These are phyloP conservation scores for Arrhopalites spinosus DNA, from an alignment of 2,888 invertebrate genomes.

Conservation along the genomic window DNA sequence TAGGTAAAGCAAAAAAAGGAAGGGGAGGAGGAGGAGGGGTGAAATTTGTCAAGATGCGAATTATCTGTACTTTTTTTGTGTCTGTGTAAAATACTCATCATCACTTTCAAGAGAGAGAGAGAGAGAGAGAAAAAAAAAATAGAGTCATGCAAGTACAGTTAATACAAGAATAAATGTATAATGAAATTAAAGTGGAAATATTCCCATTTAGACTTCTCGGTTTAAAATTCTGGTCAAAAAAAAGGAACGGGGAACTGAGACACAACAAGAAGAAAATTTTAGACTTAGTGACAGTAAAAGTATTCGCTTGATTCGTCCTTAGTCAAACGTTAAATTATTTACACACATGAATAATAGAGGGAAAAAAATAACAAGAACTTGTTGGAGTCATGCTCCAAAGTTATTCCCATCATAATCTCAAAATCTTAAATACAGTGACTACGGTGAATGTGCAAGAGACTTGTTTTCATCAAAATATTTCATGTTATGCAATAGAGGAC, in stretches of 20 bases:
- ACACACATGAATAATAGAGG: constrained; percentile 24
- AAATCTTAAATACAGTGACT: neutral
- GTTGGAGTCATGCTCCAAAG: neutral
- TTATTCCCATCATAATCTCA: constrained; percentile 12
- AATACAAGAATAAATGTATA: constrained; percentile 48
- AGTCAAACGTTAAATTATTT: constrained; percentile 17
- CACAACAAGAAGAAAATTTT: neutral
- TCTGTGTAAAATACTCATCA: neutral
- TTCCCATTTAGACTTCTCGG: constrained; percentile 36
- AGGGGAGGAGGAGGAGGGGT: neutral
- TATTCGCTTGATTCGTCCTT: constrained; percentile 30
- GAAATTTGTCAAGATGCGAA: too few species aligned
- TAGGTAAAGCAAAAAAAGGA: neutral
- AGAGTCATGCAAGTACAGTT: constrained; percentile 43
- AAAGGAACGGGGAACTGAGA: too few species aligned
- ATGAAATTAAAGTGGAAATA: constrained; percentile 54
- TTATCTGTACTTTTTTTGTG: too few species aligned
- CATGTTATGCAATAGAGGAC: too few species aligned
- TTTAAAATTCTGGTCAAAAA: constrained; percentile 36
- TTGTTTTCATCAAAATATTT: too few species aligned
- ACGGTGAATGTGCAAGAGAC: too few species aligned
- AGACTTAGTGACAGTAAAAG: constrained; percentile 28
- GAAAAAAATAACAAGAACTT: too few species aligned
- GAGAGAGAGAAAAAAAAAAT: too few species aligned
- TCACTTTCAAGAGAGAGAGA: constrained; percentile 18